Evolutionary conservation across 2,113 vertebrate species (phyloP), one percentile per base, ranked within the genome.

Genomic region (Ariopsis seemanni): DNA sequence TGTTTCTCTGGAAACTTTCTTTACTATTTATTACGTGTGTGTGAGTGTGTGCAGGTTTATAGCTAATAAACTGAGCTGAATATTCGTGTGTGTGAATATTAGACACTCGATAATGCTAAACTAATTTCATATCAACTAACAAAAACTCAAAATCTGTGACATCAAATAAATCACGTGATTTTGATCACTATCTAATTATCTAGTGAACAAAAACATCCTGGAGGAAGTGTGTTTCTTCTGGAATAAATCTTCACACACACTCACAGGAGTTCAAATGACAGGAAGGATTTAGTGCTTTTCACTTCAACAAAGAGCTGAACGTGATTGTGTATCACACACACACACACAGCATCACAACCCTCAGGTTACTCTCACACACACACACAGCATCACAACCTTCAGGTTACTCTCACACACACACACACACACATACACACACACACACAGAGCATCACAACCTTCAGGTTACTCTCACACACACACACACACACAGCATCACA

Each of bases 231-330:
- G 20, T 77, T 22, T 34, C 11, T 74, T 77, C 20, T 63, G 25
- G 22, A 62, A 71, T 50, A 53, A 81, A 75, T 22, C 80, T 48
- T n/a, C 55, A 80, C 77, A 80, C 53, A 60, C 57, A 60, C 27
- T 22, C 77, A 57, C 55, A 80, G 53, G 83, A 81, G 67, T 84
- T 86, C 75, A 60, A n/a, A 87, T 90, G 89, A 88, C 89, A 88
- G 82, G 77, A 57, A 85, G 75, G 75, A 65, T 67, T 88, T 86
- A 80, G 77, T 62, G 75, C 55, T 74, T 82, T 83, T 83, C 48
- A 52, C 62, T 27, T 72, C 83, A 57, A 84, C 83, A 72, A 84
- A 84, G 67, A 55, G 27, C 48, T 57, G 7, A 84, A 84, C n/a
- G 27, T 53, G 53, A 17, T 57, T 25, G 27, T 30, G 25, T 58